phyloP scores from a whole-genome alignment of 2,888 invertebrate genomes.

The Lasioglossum zephyrum region DNA sequence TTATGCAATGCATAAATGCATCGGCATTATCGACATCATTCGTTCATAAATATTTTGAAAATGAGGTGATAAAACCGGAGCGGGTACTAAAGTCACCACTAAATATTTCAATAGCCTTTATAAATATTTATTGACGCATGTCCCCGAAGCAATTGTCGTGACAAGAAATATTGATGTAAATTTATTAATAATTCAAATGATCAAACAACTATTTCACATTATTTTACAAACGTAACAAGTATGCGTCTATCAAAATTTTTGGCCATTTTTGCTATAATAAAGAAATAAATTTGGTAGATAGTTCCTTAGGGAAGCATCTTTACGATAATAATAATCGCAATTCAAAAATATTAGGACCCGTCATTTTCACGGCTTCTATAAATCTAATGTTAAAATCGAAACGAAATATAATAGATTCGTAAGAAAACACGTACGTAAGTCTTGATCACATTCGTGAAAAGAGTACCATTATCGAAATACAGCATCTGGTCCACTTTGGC shows the following conservation, averaged over 20 bases:
- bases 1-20: not conserved
- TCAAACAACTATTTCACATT: too few relatives aligned
- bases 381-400: too few relatives aligned
- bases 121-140: not conserved
- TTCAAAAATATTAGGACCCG: too few relatives aligned
- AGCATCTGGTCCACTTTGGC: conserved; percentile 92
- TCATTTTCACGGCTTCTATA: not conserved
- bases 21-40: too few relatives aligned
- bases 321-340: too few relatives aligned
- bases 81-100: not conserved
- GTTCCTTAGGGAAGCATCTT: too few relatives aligned
- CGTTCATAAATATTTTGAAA: not conserved
- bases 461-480: conserved; percentile 92
- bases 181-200: not conserved
- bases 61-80: not conserved
- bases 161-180: not conserved
- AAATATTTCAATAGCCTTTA: not conserved
- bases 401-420: not conserved
- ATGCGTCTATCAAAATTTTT: too few relatives aligned
- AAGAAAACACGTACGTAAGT: conserved; percentile 88
- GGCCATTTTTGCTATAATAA: too few relatives aligned
- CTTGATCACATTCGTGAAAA: conserved; percentile 89
- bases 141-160: fast-evolving
- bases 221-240: too few relatives aligned
- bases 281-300: too few relatives aligned